A percentile compares a stretch with the other conserved stretches of the same genome.
Conservation (phyloP, 2,113 vertebrate genomes). For the Neotoma lepida region DNA sequence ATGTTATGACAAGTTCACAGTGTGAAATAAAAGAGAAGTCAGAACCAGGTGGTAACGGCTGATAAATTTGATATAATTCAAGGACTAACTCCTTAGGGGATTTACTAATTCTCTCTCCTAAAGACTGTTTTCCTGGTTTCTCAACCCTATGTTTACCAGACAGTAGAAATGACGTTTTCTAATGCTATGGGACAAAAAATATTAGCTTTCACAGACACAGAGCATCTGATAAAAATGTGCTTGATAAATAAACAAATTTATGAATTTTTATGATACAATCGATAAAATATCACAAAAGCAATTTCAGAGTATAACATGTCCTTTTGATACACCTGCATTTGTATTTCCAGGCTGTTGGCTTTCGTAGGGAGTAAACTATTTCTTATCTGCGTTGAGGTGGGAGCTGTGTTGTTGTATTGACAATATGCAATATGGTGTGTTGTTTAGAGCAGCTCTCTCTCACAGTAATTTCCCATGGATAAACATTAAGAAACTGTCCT, state of each 20-base stretch:
- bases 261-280: neutral
- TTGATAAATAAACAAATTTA: neutral
- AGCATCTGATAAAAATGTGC: neutral
- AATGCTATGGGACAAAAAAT: neutral
- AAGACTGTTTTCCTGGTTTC: neutral
- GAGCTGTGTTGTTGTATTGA: neutral
- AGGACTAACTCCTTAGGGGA: neutral
- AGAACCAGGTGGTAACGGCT: neutral
- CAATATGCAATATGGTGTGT: neutral
- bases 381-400: neutral
- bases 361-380: neutral
- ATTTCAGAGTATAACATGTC: neutral
- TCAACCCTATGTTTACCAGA: neutral
- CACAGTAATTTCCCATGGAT: neutral
- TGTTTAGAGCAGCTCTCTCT: neutral
- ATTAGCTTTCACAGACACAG: neutral
- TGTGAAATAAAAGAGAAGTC: neutral
- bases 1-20: neutral
- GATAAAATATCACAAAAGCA: neutral
- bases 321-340: neutral
- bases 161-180: neutral
- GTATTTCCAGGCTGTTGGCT: neutral
- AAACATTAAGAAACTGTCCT: neutral
- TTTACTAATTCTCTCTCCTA: neutral
- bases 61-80: neutral